These are phyloP conservation scores for Oplegnathus fasciatus DNA, from an alignment of 2,113 vertebrate species.

Conservation along the genomic window DNA sequence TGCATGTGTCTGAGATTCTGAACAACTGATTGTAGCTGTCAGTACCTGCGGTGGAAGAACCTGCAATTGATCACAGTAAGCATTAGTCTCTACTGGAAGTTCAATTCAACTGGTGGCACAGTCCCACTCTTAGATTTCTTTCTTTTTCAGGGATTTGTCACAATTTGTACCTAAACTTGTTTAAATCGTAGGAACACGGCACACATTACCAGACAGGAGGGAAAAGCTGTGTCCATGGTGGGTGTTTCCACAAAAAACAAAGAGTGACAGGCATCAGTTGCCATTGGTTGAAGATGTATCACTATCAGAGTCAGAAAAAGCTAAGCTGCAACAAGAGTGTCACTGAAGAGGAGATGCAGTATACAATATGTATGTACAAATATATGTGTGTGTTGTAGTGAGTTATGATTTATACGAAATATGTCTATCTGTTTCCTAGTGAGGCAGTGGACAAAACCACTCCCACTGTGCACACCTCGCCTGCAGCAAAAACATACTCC, in stretches of 20 bases:
- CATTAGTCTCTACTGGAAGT: background rate
- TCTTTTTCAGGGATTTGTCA: background rate
- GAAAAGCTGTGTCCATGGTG: background rate
- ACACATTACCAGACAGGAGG: background rate
- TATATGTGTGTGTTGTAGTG: background rate
- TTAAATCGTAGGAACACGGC: background rate
- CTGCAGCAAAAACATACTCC: constrained; percentile 76
- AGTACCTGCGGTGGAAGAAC: background rate
- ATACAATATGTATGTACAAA: background rate
- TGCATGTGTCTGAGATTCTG: constrained; percentile 55
- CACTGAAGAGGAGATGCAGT: background rate
- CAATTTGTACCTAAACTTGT: background rate
- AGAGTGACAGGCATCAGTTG: background rate
- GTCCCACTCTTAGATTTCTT: background rate
- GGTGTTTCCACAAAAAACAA: background rate
- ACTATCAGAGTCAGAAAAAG: background rate
- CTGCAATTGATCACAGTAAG: background rate
- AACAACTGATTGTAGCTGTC: constrained; percentile 33
- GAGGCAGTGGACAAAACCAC: constrained; percentile 80
- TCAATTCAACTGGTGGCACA: background rate
- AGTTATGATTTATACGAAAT: constrained; percentile 21
- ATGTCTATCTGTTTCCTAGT: constrained; percentile 71
- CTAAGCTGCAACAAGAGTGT: too few species aligned
- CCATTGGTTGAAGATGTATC: background rate
- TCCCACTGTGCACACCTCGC: constrained; percentile 56